Evolutionary conservation across 2,888 invertebrate genomes (phyloP), one percentile per base, ranked within the genome.

Genomic region (Dryomyza anilis): DNA sequence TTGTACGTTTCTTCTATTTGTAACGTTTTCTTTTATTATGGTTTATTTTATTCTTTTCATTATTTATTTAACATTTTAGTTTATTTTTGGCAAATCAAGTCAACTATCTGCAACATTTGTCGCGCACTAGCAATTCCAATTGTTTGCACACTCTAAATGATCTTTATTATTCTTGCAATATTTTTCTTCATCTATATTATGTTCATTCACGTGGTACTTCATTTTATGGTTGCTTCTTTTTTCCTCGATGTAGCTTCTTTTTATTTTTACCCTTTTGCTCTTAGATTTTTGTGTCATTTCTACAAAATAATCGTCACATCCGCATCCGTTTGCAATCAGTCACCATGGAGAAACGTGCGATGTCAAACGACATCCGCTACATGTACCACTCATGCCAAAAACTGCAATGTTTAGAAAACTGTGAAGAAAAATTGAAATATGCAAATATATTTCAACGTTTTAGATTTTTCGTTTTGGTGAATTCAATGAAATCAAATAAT

Each of bases 271-370:
- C 33, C 7, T 10, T 19, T 10, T 46, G n/a, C 16, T 33, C 12
- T 7, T 12, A 33, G 33, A 12, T 33, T 12, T 39, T 39, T 12
- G 3, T 39, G 39, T 39, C n/a, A 3, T 39, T 39, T 12, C 14
- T 58, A 36, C 29, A 58, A 58, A 58, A 58, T 58, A 58, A 58
- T 58, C 45, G 58, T 45, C 58, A 58, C 30, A 27, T 58, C 58
- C 58, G 30, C 58, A 58, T 58, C 58, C 58, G 58, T 27, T 58
- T 29, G 58, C 46, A 58, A 58, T 58, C 46, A 58, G 58, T 58
- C 58, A 58, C 29, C 58, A 58, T 58, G 21, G 45, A 46, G 45
- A 25, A 45, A 29, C 29, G 45, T 58, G 45, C 43, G 45, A 45
- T 25, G 27, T 58, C 45, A 29, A 58, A 29, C 45, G 27, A 58